Evolutionary conservation across 2,888 invertebrate genomes (phyloP).

Genomic region (Amphipyra berbera): DNA sequence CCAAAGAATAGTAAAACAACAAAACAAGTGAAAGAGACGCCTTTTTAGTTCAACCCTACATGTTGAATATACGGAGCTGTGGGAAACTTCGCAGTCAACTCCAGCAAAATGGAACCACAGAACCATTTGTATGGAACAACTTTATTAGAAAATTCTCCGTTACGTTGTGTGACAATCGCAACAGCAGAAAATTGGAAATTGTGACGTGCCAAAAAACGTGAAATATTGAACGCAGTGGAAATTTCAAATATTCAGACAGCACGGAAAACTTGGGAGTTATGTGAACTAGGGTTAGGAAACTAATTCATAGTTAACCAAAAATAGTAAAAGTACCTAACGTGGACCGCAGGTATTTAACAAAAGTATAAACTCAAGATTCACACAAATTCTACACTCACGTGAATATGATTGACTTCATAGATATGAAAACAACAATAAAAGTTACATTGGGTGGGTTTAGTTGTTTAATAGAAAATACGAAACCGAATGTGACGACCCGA

Average conservation of each 20-base stretch:
- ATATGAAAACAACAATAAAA: no score
- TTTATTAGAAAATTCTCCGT: conserved; percentile 62
- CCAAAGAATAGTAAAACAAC: conserved; percentile 26
- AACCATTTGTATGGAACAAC: conserved; percentile 58
- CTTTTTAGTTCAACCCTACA: conserved; percentile 30
- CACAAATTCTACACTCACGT: no score
- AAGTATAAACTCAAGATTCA: no score
- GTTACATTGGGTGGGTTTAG: no score
- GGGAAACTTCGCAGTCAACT: conserved; percentile 37
- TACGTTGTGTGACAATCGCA: conserved; percentile 57
- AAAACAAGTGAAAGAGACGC: conserved; percentile 30
- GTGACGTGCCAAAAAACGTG: conserved; percentile 64
- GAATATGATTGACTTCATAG: no score
- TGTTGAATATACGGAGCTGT: conserved; percentile 33
- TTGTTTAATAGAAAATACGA: no score
- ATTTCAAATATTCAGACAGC: conserved; percentile 23
- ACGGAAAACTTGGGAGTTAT: background rate
- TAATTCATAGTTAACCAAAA: no score
- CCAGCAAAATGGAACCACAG: conserved; percentile 48
- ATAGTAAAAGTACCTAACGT: background rate
- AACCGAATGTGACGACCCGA: no score
- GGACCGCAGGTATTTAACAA: no score
- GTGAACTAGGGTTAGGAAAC: background rate
- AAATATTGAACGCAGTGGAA: conserved; percentile 25
- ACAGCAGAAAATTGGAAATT: conserved; percentile 68